Conservation (phyloP, 2,797 vertebrate species). For the Anas flavirostris region DNA sequence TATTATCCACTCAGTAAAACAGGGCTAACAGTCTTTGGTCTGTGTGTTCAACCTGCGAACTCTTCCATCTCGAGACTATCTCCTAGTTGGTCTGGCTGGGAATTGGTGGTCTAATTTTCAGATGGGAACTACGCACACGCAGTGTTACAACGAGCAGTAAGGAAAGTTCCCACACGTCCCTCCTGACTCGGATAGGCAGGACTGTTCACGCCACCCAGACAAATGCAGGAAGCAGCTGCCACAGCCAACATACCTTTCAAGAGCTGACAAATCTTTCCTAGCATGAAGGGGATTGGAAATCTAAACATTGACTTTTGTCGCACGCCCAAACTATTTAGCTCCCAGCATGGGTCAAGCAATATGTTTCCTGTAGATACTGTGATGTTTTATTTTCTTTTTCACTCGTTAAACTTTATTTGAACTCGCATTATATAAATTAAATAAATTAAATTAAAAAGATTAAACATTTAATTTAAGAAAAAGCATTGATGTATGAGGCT, state of each 20-base stretch:
- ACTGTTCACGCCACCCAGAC: slow-evolving; percentile 12
- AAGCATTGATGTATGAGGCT: neutral
- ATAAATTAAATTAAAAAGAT: neutral
- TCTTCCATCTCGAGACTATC: neutral
- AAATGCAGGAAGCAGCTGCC: slow-evolving; percentile 51
- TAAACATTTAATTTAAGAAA: neutral
- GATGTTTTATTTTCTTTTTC: neutral
- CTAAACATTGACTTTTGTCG: neutral
- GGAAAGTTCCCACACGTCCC: neutral
- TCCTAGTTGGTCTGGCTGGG: neutral
- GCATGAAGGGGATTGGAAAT: neutral
- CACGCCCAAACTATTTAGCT: neutral
- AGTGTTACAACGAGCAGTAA: neutral
- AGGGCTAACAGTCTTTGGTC: neutral
- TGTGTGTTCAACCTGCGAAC: neutral
- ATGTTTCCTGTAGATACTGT: neutral
- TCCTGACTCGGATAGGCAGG: neutral
- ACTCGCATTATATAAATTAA: neutral
- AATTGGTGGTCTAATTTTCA: neutral
- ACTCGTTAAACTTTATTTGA: neutral
- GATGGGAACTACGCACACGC: neutral
- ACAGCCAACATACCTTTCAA: slow-evolving; percentile 10
- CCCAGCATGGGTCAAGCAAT: neutral
- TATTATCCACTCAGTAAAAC: neutral
- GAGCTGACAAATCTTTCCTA: neutral